Percentiles rank a stretch among this genome's conserved stretches.
Evolutionary conservation across 2,797 vertebrate species (phyloP).

Genomic region (Onychomys arenicola): DNA sequence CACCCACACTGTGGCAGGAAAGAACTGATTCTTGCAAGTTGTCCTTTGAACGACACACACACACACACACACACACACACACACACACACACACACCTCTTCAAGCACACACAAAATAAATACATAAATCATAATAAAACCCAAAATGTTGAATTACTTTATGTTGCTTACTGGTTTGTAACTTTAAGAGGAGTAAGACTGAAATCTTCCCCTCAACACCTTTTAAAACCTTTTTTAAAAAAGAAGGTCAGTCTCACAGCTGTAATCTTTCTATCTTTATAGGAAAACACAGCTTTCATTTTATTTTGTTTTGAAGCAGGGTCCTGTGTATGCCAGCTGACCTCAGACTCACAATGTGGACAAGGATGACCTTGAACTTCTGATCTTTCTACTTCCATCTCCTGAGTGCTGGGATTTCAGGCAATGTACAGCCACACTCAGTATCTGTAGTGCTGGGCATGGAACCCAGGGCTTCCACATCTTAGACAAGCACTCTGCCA

Average conservation of each 20-base stretch:
- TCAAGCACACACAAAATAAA: background rate
- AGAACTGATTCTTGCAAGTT: background rate
- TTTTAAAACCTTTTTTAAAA: background rate
- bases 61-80: background rate
- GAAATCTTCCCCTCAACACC: too few species aligned
- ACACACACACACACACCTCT: background rate
- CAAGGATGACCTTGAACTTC: background rate
- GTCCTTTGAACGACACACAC: background rate
- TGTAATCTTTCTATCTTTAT: conserved; percentile 34
- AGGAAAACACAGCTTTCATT: background rate
- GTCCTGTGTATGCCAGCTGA: background rate
- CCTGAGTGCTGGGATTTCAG: background rate
- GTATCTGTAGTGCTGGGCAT: background rate
- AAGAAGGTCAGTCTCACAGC: background rate
- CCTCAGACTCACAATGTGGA: background rate
- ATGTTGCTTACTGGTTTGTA: conserved; percentile 62
- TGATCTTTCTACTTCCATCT: too few species aligned
- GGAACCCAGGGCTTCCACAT: background rate
- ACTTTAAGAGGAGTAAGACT: background rate
- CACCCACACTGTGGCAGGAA: background rate
- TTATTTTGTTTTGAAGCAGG: background rate
- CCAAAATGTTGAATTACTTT: background rate
- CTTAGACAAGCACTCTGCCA: background rate
- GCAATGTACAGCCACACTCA: too few species aligned
- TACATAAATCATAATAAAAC: background rate